These are phyloP conservation scores for Balanococcus diminutus DNA, from an alignment of 2,888 invertebrate genomes.

Conservation along the genomic window DNA sequence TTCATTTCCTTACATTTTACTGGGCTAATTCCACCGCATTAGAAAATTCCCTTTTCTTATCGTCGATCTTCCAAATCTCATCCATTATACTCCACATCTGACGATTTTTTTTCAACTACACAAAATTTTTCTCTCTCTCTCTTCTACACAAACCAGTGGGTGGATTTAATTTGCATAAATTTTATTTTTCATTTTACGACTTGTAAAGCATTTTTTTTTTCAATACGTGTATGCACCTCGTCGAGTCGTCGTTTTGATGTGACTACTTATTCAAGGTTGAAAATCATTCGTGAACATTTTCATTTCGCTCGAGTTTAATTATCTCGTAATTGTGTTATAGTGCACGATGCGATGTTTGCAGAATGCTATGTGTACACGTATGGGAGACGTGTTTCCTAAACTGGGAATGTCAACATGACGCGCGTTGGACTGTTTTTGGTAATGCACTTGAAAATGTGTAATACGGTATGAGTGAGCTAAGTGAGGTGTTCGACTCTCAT, in stretches of 20 bases:
- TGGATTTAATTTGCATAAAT: slow-evolving; percentile 17
- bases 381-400: slow-evolving; percentile 21
- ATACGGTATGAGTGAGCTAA: too few species aligned
- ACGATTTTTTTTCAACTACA: background rate
- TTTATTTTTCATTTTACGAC: background rate
- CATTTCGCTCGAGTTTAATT: background rate
- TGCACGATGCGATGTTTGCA: background rate
- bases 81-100: background rate
- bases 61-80: background rate
- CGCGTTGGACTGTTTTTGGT: background rate
- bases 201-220: background rate
- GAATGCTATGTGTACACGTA: background rate
- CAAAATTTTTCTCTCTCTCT: background rate
- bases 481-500: background rate
- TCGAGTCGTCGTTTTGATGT: background rate
- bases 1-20: too few species aligned
- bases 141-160: background rate
- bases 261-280: background rate
- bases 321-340: background rate
- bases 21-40: background rate
- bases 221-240: background rate
- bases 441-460: slow-evolving; percentile 16
- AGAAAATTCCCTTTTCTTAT: background rate
- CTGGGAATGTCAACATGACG: background rate
- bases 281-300: background rate